A percentile compares a stretch with the other conserved stretches of the same genome.
Conservation (phyloP, 2,797 vertebrate species). For the Agapornis canus region DNA sequence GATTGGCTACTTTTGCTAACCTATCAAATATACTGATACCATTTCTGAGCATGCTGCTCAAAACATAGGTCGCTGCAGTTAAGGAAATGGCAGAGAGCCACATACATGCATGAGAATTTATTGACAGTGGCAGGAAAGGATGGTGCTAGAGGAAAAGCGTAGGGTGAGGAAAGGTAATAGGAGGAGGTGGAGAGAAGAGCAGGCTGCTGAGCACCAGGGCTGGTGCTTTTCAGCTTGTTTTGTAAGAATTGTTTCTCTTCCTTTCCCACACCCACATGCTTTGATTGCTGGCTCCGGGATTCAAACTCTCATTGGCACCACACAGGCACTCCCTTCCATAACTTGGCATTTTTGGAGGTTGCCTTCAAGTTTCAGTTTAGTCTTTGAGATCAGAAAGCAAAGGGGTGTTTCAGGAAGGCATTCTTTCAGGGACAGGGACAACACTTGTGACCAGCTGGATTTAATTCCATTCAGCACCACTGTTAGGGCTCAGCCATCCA, state of each 20-base stretch:
- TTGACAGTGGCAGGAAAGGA: not conserved
- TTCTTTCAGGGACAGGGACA: not conserved
- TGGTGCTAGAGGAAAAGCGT: not conserved
- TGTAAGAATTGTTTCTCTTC: constrained; percentile 19
- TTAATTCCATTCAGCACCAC: not conserved
- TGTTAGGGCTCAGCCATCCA: not conserved
- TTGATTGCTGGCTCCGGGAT: not conserved
- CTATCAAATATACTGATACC: not conserved
- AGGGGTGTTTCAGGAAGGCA: not conserved
- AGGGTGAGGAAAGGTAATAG: not conserved
- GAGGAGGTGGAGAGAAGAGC: not conserved
- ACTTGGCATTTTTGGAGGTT: not conserved
- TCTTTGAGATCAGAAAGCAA: not conserved
- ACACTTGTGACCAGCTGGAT: not conserved
- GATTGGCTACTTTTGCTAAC: not conserved
- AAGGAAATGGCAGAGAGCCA: not conserved
- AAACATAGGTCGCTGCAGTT: not conserved
- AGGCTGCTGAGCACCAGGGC: not conserved
- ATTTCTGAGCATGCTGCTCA: not conserved
- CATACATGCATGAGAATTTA: fast-evolving
- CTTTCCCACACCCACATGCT: constrained; percentile 50
- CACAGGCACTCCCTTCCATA: not conserved
- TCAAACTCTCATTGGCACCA: not conserved
- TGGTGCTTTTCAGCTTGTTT: not conserved
- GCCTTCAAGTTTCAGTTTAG: not conserved